A percentile compares a stretch with the other conserved stretches of the same genome.
Evolutionary conservation across 1,140 invertebrate genomes (phyloP).

Genomic region (Drosophila leontia): DNA sequence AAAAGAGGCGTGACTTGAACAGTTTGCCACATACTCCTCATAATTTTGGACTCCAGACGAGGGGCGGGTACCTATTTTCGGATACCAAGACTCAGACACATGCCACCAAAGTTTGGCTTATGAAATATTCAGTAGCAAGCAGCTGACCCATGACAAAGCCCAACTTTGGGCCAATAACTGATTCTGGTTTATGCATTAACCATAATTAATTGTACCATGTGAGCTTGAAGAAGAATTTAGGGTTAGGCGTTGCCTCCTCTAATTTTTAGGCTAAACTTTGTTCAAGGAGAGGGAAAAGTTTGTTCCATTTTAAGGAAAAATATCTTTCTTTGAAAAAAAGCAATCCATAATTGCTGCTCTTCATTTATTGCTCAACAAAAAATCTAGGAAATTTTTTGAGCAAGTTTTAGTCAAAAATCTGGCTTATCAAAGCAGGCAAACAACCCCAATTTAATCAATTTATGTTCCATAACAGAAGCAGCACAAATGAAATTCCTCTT

Average conservation of each 20-base stretch:
- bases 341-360: neutral
- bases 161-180: conserved; percentile 15
- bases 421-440: conserved; percentile 57
- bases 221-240: neutral
- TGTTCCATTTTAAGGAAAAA: neutral
- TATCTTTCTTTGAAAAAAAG: neutral
- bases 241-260: conserved; percentile 24
- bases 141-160: conserved; percentile 14
- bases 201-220: conserved; percentile 36
- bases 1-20: conserved; percentile 31
- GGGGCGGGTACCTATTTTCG: conserved; percentile 37
- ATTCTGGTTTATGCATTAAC: conserved; percentile 43
- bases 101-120: conserved; percentile 37
- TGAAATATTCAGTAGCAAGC: conserved; percentile 43
- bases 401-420: conserved; percentile 13
- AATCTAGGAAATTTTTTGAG: neutral
- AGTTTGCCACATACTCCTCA: conserved; percentile 27
- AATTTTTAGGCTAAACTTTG: conserved; percentile 35
- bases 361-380: neutral
- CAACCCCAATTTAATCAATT: conserved; percentile 75
- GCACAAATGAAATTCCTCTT: conserved; percentile 42
- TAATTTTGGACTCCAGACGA: conserved; percentile 12
- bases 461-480: conserved; percentile 52
- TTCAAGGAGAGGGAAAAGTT: neutral
- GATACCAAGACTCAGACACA: conserved; percentile 7